A percentile compares a stretch with the other conserved stretches of the same genome.
phyloP scores from a whole-genome alignment of 2,888 invertebrate species.

The Argynnis bischoffii region DNA sequence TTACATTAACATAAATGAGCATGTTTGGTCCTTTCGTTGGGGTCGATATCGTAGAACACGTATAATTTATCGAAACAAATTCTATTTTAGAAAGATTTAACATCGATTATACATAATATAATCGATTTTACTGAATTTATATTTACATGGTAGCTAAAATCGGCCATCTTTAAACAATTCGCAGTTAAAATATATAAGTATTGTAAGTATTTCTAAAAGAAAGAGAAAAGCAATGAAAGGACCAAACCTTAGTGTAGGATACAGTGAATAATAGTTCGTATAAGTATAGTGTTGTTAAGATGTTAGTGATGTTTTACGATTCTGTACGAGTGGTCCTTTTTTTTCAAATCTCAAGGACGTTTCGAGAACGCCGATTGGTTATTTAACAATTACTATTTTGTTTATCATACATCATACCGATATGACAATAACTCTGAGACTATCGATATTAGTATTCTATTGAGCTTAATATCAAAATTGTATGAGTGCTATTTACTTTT shows the following conservation, averaged over 20 bases:
- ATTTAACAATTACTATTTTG: slow-evolving; percentile 4
- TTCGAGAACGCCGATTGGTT: slow-evolving; percentile 26
- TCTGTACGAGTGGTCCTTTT: slow-evolving; percentile 64
- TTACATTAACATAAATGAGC: slow-evolving; percentile 83
- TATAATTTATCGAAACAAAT: slow-evolving; percentile 19
- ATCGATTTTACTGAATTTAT: background rate
- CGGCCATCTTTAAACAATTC: slow-evolving; percentile 2
- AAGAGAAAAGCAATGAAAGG: slow-evolving; percentile 60
- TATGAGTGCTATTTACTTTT: no score
- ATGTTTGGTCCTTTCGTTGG: slow-evolving; percentile 74
- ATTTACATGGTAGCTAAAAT: background rate
- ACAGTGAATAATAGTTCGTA: slow-evolving; percentile 69
- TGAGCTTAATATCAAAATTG: no score
- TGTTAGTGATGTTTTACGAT: slow-evolving; percentile 49
- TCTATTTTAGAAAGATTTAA: slow-evolving; percentile 14
- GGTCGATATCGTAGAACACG: background rate
- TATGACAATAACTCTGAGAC: no score
- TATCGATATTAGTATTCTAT: no score
- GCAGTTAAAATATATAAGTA: background rate
- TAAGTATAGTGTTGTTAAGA: slow-evolving; percentile 64
- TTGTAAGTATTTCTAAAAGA: slow-evolving; percentile 16
- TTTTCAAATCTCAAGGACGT: slow-evolving; percentile 44
- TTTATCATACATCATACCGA: background rate
- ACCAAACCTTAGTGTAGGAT: slow-evolving; percentile 73
- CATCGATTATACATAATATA: no score